These are phyloP conservation scores for Geodia barretti DNA, from an alignment of 37 sponge, comb jelly and placozoan species.

Conservation along the genomic window DNA sequence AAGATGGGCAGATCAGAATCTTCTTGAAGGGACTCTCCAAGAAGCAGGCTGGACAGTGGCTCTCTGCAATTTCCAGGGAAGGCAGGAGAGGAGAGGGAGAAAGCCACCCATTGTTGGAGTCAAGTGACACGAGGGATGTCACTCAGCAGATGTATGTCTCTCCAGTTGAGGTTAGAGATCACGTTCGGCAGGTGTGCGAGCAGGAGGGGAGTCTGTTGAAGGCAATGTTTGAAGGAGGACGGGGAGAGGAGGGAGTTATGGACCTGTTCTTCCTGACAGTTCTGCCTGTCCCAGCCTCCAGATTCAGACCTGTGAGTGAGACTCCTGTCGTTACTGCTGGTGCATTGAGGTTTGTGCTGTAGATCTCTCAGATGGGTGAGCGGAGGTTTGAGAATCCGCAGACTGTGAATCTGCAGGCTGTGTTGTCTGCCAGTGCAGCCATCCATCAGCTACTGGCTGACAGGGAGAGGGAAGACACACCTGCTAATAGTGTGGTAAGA, in stretches of 20 bases:
- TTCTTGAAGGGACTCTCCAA: slow-evolving; percentile 63
- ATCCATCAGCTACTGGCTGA: slow-evolving; percentile 65
- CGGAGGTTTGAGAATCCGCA: slow-evolving; percentile 87
- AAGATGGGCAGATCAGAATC: slow-evolving; percentile 61
- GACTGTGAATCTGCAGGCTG: slow-evolving; percentile 72
- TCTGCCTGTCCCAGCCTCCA: slow-evolving; percentile 87
- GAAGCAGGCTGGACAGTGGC: slow-evolving; percentile 63
- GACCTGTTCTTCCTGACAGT: slow-evolving; percentile 81
- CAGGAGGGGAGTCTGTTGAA: slow-evolving; percentile 58
- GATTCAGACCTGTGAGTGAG: slow-evolving; percentile 88
- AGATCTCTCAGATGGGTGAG: slow-evolving; percentile 70
- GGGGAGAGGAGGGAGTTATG: not conserved
- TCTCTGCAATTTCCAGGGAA: slow-evolving; percentile 17
- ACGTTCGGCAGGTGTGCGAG: slow-evolving; percentile 63
- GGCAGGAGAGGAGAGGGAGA: not conserved
- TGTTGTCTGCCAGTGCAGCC: slow-evolving; percentile 45
- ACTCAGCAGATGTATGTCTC: slow-evolving; percentile 57
- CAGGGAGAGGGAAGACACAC: slow-evolving; percentile 30
- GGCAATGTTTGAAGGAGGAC: slow-evolving; percentile 39
- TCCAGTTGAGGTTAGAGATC: slow-evolving; percentile 75
- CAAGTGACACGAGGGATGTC: not conserved
- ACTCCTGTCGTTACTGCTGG: not conserved
- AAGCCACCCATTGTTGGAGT: not conserved
- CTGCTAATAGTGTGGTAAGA: no score
- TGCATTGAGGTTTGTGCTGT: not conserved